Percentiles rank a stretch among this genome's conserved stretches.
These are phyloP conservation scores for Glyphotaelius pellucidus DNA, from an alignment of 2,888 invertebrate species.

Conservation along the genomic window DNA sequence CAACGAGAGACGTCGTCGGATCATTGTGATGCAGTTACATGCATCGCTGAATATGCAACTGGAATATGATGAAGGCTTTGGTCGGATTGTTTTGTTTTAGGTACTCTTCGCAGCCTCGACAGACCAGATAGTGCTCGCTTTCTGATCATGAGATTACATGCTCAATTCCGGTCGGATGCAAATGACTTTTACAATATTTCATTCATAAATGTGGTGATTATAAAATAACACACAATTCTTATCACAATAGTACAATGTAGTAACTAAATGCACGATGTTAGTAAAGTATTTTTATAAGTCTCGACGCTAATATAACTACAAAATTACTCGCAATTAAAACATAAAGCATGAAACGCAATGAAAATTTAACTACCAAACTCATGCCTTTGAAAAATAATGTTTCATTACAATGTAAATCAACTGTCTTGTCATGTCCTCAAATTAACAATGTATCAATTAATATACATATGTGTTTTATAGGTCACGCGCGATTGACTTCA, in stretches of 20 bases:
- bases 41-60: constrained; percentile 50
- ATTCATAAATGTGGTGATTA: background rate
- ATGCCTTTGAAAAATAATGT: background rate
- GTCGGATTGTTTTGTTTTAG: constrained; percentile 19
- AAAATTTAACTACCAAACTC: background rate
- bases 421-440: background rate
- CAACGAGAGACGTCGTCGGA: constrained; percentile 45
- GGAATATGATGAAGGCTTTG: background rate
- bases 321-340: background rate
- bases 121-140: background rate
- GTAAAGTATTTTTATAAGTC: background rate
- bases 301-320: background rate
- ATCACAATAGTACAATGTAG: background rate
- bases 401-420: background rate
- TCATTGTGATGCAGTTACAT: constrained; percentile 57
- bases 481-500: background rate
- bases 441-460: background rate
- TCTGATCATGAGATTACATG: background rate
- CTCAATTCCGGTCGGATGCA: background rate
- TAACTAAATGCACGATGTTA: background rate
- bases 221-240: background rate
- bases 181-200: background rate
- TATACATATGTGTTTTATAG: background rate
- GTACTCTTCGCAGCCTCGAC: background rate
- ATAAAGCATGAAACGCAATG: background rate